phyloP scores from a whole-genome alignment of 2,888 invertebrate genomes.

The Ophion slaviceki region DNA sequence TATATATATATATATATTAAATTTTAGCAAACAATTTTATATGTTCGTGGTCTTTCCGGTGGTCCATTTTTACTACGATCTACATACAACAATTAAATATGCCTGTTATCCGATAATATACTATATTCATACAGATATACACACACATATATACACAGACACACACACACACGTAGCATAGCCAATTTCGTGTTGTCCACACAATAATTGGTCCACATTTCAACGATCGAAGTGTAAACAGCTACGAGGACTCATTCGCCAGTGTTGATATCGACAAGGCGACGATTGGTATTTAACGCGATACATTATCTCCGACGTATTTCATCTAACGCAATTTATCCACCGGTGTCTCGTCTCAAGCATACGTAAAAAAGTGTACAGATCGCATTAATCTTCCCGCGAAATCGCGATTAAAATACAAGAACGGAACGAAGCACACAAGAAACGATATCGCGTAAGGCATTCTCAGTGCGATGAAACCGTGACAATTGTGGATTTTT shows the following conservation, averaged over 20 bases:
- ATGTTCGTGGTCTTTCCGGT: no score
- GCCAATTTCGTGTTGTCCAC: not conserved
- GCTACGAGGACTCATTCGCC: slow-evolving; percentile 11
- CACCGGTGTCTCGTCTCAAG: not conserved
- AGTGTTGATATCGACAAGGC: slow-evolving; percentile 28
- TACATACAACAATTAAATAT: no score
- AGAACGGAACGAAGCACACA: not conserved
- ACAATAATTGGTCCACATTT: slow-evolving; percentile 35
- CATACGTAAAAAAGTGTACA: not conserved
- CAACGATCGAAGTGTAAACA: slow-evolving; percentile 40
- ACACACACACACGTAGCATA: not conserved
- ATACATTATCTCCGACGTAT: not conserved
- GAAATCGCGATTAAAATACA: not conserved
- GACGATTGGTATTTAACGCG: not conserved
- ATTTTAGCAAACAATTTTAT: no score
- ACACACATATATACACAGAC: not conserved
- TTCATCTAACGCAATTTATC: not conserved
- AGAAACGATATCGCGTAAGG: not conserved
- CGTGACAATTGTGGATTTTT: slow-evolving; percentile 29
- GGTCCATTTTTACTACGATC: no score
- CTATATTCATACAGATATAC: no score
- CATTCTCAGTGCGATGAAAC: slow-evolving; percentile 13
- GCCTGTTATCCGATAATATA: no score
- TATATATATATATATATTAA: no score
- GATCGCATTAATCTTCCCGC: not conserved